phyloP scores from a whole-genome alignment of 2,113 vertebrate species.

The Leptocoma aspasia region DNA sequence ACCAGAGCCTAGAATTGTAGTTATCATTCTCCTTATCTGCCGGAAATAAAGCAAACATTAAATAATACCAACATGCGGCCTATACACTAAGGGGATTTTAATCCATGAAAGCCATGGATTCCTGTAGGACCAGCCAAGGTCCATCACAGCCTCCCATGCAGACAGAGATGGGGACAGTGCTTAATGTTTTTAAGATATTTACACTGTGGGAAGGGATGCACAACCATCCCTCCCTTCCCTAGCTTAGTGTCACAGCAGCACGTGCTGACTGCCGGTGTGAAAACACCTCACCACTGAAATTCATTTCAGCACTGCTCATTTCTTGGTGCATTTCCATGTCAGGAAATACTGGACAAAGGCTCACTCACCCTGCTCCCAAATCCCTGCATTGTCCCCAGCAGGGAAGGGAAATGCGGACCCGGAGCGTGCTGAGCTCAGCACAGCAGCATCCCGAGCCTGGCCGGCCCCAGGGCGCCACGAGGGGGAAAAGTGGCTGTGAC shows the following conservation, averaged over 20 bases:
- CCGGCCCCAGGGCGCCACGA: rapidly evolving
- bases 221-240: neutral
- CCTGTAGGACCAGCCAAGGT: neutral
- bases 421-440: neutral
- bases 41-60: conserved; percentile 17
- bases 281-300: neutral
- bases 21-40: conserved; percentile 14
- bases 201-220: neutral
- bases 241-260: neutral
- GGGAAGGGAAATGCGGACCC: neutral
- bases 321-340: neutral
- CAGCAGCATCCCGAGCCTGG: neutral
- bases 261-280: neutral
- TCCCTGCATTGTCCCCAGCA: conserved; percentile 14
- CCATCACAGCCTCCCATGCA: neutral
- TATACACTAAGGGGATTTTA: neutral
- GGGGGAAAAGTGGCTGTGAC: neutral
- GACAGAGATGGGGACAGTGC: neutral
- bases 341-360: conserved; percentile 1
- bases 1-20: conserved; percentile 13
- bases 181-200: neutral
- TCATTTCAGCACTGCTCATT: neutral
- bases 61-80: neutral
- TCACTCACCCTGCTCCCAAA: neutral
- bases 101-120: neutral